Evolutionary conservation across 2,888 invertebrate genomes (phyloP), one percentile per base, ranked within the genome.

Genomic region (Agapostemon virescens): DNA sequence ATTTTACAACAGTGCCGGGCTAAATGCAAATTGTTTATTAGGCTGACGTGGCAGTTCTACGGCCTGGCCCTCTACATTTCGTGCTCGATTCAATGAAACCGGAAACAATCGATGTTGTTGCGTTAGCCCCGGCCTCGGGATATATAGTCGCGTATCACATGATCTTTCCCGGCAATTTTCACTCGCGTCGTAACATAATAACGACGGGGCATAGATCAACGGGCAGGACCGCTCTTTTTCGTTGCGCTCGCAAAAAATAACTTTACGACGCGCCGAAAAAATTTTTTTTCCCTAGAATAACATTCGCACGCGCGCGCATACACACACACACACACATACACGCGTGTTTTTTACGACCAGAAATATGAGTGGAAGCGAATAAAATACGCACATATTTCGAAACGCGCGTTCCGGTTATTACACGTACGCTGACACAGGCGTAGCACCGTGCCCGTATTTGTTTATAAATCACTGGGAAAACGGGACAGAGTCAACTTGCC

Each of bases 11-110:
- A n/a, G 49, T 55, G 30, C 38, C 55, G 26, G 30, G 61, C 58
- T 64, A 66, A 66, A 61, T 63, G 73, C 67, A 82, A 82, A 83
- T 82, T 83, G 72, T 83, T 75, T 82, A 82, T 83, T 82, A 79
- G 45, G 42, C 69, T 73, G 77, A 75, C 61, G 63, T n/a, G 42
- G 74, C 66, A 20, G 66, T 74, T 77, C 82, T 52, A 66, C 52
- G 69, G 26, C 55, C 7, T 52, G 66, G n/a, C 45, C 69, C 20
- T 63, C 74, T 23, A 36, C 63, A 64, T 73, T 82, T 71, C 36
- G 63, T 26, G 36, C 30, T 68, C 55, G 52, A 68, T 67, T 40
- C 78, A 72, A 78, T 82, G 78, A 82, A 82, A 63, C 36, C 45
- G 63, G 55, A 66, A 83, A 73, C 83, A 82, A 82, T 83, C 7